Evolutionary conservation across 2,888 invertebrate species (phyloP), one percentile per base, ranked within the genome.

Genomic region (Pegoplata infirma): DNA sequence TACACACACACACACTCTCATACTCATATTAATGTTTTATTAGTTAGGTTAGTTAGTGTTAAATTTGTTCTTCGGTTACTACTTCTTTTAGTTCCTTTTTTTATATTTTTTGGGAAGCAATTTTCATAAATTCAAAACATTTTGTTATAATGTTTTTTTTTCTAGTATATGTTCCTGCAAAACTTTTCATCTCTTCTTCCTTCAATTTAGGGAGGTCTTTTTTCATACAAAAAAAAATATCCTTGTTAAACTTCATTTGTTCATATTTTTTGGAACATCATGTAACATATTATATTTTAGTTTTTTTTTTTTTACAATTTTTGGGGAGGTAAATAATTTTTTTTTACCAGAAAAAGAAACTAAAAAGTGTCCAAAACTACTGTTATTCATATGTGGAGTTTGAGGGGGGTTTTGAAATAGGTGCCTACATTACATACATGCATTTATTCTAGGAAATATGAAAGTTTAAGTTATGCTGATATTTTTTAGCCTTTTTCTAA

Each of bases 71-170:
- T 77, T 79, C 36, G 49, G 46, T 67, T 72, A 23, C 19, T 40
- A 40, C 14, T 69, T 59, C 47, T 58, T 49, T 19, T 59, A 5
- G n/a, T n/a, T n/a, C n/a, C n/a, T n/a, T n/a, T n/a, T 64, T 76
- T 16, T 49, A 63, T 72, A 77, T 69, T 17, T 69, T 76, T 75
- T 82, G 73, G 73, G 40, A 76, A 81, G 76, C 75, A 80, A 81
- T 80, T 82, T 82, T 80, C 81, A 82, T 82, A 81, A 82, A 81
- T 82, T 81, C 81, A 71, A 80, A 81, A 81, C 61, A 74, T 61
- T 67, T 74, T 74, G 59, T 63, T 75, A 46, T 56, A 47, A 25
- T 51, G 19, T 25, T 66, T 55, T 25, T 56, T 10, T 47, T 51
- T 44, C 8, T 5, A 8, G 19, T 58, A 44, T 55, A 36, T 47